Percentiles rank a stretch among this genome's conserved stretches.
Conservation (phyloP, 2,113 vertebrate species). For the Siniperca knerii region DNA sequence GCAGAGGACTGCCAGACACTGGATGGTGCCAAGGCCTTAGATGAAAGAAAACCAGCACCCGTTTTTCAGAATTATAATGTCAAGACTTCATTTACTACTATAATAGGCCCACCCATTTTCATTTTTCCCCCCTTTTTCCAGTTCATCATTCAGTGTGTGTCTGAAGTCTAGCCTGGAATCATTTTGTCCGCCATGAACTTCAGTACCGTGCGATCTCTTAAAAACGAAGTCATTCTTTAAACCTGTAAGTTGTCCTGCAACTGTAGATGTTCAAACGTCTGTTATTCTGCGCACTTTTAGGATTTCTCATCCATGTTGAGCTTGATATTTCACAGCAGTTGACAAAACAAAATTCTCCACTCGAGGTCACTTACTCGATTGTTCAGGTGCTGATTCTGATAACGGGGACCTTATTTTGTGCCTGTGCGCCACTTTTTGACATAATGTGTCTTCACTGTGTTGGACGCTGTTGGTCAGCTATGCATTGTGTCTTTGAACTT, state of each 20-base stretch:
- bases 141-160: not conserved
- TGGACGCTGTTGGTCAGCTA: not conserved
- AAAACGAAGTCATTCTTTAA: not conserved
- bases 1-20: slow-evolving; percentile 49
- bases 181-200: not conserved
- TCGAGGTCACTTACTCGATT: not conserved
- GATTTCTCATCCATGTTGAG: not conserved
- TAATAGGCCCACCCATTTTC: not conserved
- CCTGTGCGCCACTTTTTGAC: not conserved
- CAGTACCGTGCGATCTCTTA: not conserved
- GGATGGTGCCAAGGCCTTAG: slow-evolving; percentile 43
- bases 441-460: not conserved
- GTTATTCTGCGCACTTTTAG: not conserved
- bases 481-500: not conserved
- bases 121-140: not conserved
- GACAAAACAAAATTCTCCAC: not conserved
- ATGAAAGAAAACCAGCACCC: slow-evolving; percentile 62
- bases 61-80: slow-evolving; percentile 37
- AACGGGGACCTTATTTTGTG: not conserved
- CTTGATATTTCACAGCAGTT: not conserved
- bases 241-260: not conserved
- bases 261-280: not conserved
- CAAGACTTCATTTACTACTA: slow-evolving; percentile 32
- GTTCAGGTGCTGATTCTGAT: not conserved
- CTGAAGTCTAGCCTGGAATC: not conserved